phyloP scores from a whole-genome alignment of 2,797 vertebrate species.

The Macropodus opercularis region DNA sequence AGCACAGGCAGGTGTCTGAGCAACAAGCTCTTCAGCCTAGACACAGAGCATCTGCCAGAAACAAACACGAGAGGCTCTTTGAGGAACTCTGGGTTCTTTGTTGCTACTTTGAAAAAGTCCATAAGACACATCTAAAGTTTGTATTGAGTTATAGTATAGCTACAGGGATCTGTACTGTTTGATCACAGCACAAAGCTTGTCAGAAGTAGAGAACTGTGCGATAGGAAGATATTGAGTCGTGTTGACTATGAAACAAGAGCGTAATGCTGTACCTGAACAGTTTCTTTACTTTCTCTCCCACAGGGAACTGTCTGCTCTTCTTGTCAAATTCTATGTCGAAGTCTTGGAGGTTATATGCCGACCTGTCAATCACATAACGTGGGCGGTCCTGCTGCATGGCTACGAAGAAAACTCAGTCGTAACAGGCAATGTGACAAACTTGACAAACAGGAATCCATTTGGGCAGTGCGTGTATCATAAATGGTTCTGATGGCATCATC shows the following conservation, averaged over 20 bases:
- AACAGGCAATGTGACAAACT: too few relatives aligned
- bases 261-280: slow-evolving; percentile 85
- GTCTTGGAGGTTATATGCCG: slow-evolving; percentile 83
- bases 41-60: slow-evolving; percentile 83
- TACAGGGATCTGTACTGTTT: slow-evolving; percentile 4
- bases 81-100: slow-evolving; percentile 11
- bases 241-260: slow-evolving; percentile 15
- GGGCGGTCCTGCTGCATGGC: slow-evolving; percentile 75
- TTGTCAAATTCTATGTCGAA: slow-evolving; percentile 92
- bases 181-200: slow-evolving; percentile 36
- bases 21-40: slow-evolving; percentile 80
- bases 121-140: slow-evolving; percentile 22
- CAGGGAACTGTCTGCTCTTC: slow-evolving; percentile 86
- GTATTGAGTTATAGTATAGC: slow-evolving; percentile 2
- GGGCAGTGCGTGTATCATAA: too few relatives aligned
- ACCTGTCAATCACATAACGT: slow-evolving; percentile 86
- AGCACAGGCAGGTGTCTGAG: slow-evolving; percentile 86
- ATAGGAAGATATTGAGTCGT: slow-evolving; percentile 1
- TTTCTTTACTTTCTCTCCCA: slow-evolving; percentile 85
- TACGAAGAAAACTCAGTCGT: background rate
- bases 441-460: too few relatives aligned
- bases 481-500: too few relatives aligned
- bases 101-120: slow-evolving; percentile 17
- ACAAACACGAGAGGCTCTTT: slow-evolving; percentile 29
- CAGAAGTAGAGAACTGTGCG: slow-evolving; percentile 6